Evolutionary conservation across 2,888 invertebrate species (phyloP), one percentile per base, ranked within the genome.

Genomic region (Byasa hedistus): DNA sequence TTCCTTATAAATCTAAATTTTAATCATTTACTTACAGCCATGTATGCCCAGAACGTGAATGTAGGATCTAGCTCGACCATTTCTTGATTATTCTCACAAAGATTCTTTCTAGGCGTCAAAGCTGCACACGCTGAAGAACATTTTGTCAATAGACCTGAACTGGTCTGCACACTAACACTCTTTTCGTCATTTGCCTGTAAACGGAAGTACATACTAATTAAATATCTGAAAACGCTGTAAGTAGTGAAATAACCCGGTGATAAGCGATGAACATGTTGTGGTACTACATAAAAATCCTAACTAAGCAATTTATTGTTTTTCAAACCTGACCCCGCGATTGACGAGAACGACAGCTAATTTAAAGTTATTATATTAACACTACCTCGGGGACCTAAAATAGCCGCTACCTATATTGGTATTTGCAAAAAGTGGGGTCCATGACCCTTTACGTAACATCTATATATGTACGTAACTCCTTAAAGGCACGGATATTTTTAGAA

Each of bases 31-130:
- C 94, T 91, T 70, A 95, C 93, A 57, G 89, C 91, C 44, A 95
- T 89, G 79, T 96, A 96, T 0, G 94, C 78, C 95, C 96, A 96
- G 81, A 96, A 96, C 0, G 96, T 96, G 65, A 95, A 83, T 1
- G 85, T 80, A 21, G 94, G 92, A 76, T 96, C 94, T 69, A 94
- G 85, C 76, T 95, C 95, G 23, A 94, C 87, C 48, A 92, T 87
- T 70, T 89, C 92, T 69, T 94, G 90, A 57, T 78, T 79, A 77
- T 95, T 95, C 3, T 91, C 89, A 77, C 95, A 95, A 23, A 95
- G 81, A 51, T 85, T 79, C 48, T 85, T 84, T 51, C 95, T 86
- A 0, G 93, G 92, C 8, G 91, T 90, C 0, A 93, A 92, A 0
- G 93, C 89, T 21, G 95, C 85, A 79, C 95, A 95, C 59, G 92